Base-by-base conservation (phyloP, 2,113 vertebrate genomes). In the Pagrus major region DNA sequence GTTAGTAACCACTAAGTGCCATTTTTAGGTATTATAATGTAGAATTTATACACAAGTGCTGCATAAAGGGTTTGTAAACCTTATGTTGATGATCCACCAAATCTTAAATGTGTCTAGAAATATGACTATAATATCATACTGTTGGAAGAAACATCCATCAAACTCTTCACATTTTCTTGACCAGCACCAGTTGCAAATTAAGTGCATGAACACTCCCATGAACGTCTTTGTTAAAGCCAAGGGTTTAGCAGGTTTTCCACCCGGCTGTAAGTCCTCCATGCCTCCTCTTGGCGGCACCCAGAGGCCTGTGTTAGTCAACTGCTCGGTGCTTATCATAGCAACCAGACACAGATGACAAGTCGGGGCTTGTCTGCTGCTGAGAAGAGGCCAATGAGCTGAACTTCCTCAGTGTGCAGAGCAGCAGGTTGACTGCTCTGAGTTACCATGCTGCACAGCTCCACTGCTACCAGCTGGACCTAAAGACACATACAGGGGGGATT, bases 271-370 rank as follows among this genome's bases (percentile, higher is more conserved):
- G 21, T 78, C 39, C 56, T 66, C 18, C 27, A 5, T 4, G 29
- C 55, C 23, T 78, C 83, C 87, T 52, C 76, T 46, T 27, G 84
- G 78, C 65, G 87, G 84, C 6, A 66, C 84, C 60, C 25, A 21
- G 23, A 21, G 21, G n/a, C 27, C 60, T 47, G 52, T 66, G 54
- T 55, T 1, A 8, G 23, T 42, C 35, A 10, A 15, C 59, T 29
- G 64, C 33, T 67, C 41, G 65, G 52, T 35, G 55, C 63, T 63
- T 46, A 52, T 76, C 76, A 41, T 60, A 73, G 76, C 72, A 74
- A 88, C 77, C 55, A 80, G 47, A 71, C 37, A 33, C 70, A 71
- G 44, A 70, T 49, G 73, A 86, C 87, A 86, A 68, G 87, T 88
- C 61, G 29, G 65, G 87, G 12, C 84, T 67, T 84, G 83, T 81